Conservation (phyloP, 2,888 invertebrate species). For the Hypena proboscidalis region DNA sequence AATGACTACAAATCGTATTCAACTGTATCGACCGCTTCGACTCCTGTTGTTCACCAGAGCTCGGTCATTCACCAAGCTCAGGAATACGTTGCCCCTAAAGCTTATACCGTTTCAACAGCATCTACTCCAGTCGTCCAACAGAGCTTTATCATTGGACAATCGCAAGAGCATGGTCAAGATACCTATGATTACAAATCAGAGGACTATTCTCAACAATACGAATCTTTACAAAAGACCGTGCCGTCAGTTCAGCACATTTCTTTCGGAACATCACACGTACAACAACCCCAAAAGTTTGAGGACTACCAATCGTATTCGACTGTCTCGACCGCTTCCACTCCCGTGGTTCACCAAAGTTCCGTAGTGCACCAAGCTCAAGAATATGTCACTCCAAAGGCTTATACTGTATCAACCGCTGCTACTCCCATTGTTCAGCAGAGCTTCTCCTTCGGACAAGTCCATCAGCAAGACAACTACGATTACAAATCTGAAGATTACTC, state of each 20-base stretch:
- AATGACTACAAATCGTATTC: constrained; percentile 60
- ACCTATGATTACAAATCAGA: constrained; percentile 55
- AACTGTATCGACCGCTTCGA: constrained; percentile 54
- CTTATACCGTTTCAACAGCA: constrained; percentile 56
- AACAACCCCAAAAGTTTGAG: constrained; percentile 35
- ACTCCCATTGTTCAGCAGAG: constrained; percentile 46
- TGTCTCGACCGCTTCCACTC: constrained; percentile 56
- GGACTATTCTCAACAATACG: constrained; percentile 50
- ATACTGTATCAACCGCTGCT: constrained; percentile 55
- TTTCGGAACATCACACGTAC: constrained; percentile 57
- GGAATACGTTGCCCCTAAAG: constrained; percentile 60
- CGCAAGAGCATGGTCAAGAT: constrained; percentile 55
- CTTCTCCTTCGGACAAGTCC: constrained; percentile 40
- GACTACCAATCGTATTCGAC: constrained; percentile 60
- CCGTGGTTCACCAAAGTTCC: constrained; percentile 61
- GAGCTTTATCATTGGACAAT: constrained; percentile 35
- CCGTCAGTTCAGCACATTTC: constrained; percentile 49
- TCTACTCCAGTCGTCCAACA: constrained; percentile 49
- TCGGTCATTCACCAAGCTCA: constrained; percentile 55
- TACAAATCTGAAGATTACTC: constrained; percentile 52
- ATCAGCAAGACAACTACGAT: constrained; percentile 59
- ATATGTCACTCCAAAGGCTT: constrained; percentile 59
- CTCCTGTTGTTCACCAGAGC: constrained; percentile 60
- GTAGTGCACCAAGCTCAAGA: constrained; percentile 55
- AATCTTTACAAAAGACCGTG: constrained; percentile 43